Conservation (phyloP, 2,888 invertebrate genomes). For the Crematogaster levior region DNA sequence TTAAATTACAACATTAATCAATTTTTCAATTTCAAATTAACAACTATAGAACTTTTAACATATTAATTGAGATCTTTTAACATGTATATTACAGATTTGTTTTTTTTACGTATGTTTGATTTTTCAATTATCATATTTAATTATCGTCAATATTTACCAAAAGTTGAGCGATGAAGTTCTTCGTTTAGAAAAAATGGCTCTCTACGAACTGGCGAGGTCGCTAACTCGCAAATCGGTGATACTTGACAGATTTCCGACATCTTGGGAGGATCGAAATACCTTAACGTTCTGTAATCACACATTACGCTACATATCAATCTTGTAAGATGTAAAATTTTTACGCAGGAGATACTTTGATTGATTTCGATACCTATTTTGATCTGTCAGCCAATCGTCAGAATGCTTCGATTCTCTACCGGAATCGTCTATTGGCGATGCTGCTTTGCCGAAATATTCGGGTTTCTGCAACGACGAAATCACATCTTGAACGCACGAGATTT, state of each 20-base stretch:
- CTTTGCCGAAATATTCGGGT: slow-evolving; percentile 67
- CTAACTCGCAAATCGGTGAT: slow-evolving; percentile 41
- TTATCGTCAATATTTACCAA: slow-evolving; percentile 63
- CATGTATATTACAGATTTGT: background rate
- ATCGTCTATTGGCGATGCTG: slow-evolving; percentile 58
- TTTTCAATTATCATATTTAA: background rate
- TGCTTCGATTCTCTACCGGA: slow-evolving; percentile 61
- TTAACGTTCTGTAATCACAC: slow-evolving; percentile 50
- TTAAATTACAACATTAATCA: background rate
- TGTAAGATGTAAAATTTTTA: background rate
- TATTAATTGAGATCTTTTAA: background rate
- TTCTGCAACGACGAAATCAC: slow-evolving; percentile 53
- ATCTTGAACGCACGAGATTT: slow-evolving; percentile 10
- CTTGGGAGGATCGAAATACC: slow-evolving; percentile 65
- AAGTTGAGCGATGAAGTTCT: slow-evolving; percentile 61
- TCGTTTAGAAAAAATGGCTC: slow-evolving; percentile 71
- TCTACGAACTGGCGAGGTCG: slow-evolving; percentile 35
- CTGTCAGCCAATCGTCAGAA: slow-evolving; percentile 63
- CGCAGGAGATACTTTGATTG: background rate
- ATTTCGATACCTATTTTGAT: slow-evolving; percentile 63
- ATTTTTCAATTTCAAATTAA: slow-evolving; percentile 9
- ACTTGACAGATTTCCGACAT: slow-evolving; percentile 54
- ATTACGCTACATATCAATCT: slow-evolving; percentile 35
- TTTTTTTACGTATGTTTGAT: background rate
- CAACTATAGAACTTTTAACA: background rate